Percentiles rank a stretch among this genome's conserved stretches.
Evolutionary conservation across 2,888 invertebrate species (phyloP).

Genomic region (Augiades crinisus): DNA sequence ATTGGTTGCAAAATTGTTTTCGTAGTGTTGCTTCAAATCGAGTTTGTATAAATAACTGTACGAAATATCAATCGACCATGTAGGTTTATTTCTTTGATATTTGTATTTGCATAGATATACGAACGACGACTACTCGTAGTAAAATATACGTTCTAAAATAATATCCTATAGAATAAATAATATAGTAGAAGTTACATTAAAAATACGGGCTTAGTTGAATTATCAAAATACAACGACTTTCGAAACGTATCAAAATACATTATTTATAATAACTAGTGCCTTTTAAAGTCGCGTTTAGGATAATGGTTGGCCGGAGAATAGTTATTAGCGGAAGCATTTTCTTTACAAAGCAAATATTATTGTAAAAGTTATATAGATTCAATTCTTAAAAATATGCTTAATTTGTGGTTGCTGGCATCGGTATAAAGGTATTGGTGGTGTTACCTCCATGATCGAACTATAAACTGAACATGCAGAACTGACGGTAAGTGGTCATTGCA

Average conservation of each 20-base stretch:
- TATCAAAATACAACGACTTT: constrained; percentile 49
- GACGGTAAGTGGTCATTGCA: too few species aligned
- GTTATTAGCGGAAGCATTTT: constrained; percentile 15
- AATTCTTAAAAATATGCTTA: neutral
- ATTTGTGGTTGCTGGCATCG: neutral
- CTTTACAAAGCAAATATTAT: constrained; percentile 10
- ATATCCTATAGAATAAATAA: constrained; percentile 14
- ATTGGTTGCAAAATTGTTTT: neutral
- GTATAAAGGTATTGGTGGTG: too few species aligned
- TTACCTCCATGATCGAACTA: too few species aligned
- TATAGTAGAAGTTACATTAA: neutral
- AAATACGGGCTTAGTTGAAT: constrained; percentile 20
- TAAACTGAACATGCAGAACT: too few species aligned
- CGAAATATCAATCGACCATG: constrained; percentile 7
- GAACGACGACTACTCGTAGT: neutral
- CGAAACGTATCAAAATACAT: constrained; percentile 47
- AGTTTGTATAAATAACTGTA: neutral
- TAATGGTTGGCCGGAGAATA: constrained; percentile 31
- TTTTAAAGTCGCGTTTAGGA: constrained; percentile 57
- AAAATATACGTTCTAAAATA: constrained; percentile 2
- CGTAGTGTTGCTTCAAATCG: neutral
- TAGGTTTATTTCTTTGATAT: constrained; percentile 8
- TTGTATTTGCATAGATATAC: neutral
- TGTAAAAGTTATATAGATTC: neutral
- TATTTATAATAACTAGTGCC: constrained; percentile 62